Percentiles rank a stretch among this genome's conserved stretches.
phyloP scores from a whole-genome alignment of 2,888 invertebrate species.

The Steinernema carpocapsae region DNA sequence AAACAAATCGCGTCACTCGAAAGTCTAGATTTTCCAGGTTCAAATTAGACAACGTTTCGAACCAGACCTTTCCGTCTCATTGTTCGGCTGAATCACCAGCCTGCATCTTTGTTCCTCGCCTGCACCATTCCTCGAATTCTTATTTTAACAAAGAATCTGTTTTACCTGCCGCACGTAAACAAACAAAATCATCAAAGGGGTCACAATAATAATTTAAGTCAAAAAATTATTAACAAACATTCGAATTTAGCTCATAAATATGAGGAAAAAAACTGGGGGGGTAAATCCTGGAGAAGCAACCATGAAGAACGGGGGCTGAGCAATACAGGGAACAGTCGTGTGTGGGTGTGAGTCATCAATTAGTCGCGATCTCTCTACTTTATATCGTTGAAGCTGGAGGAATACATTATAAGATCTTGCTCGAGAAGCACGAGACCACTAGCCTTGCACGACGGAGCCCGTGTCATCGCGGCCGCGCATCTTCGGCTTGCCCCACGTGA shows the following conservation, averaged over 20 bases:
- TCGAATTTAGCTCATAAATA: too few relatives aligned
- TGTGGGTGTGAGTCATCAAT: not conserved
- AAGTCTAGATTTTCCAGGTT: too few relatives aligned
- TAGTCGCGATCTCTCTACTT: constrained; percentile 4
- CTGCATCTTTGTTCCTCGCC: too few relatives aligned
- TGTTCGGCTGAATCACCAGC: too few relatives aligned
- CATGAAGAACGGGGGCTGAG: constrained; percentile 16
- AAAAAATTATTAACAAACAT: constrained; percentile 20
- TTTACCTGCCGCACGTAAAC: not conserved
- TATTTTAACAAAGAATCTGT: constrained; percentile 9
- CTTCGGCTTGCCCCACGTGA: constrained; percentile 95
- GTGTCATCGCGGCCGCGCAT: constrained; percentile 76
- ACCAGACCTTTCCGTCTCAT: too few relatives aligned
- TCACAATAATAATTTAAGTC: constrained; percentile 21
- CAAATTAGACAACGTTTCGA: too few relatives aligned
- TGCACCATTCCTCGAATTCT: not conserved
- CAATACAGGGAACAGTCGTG: constrained; percentile 17
- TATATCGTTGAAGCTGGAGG: constrained; percentile 21
- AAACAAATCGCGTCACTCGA: too few relatives aligned
- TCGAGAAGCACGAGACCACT: constrained; percentile 71
- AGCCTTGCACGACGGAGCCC: constrained; percentile 69
- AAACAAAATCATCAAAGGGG: constrained; percentile 1
- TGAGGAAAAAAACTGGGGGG: too few relatives aligned
- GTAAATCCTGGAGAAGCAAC: too few relatives aligned
- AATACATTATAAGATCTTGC: constrained; percentile 30